Evolutionary conservation across 2,888 invertebrate species (phyloP).

Genomic region (Elgonia sp.): DNA sequence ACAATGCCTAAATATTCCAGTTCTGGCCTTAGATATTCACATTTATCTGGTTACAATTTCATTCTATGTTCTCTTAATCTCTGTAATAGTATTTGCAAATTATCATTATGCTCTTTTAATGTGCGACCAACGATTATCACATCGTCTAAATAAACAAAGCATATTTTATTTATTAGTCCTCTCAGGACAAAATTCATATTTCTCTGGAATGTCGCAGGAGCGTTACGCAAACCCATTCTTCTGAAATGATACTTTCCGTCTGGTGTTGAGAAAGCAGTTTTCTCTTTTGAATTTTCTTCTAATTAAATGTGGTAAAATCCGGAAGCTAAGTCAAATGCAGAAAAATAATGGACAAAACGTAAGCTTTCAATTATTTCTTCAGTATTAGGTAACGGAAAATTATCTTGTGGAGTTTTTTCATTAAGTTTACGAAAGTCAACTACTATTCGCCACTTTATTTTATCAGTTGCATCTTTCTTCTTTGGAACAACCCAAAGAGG

Average conservation of each 20-base stretch:
- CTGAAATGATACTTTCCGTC: conserved; percentile 13
- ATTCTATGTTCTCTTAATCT: too few species aligned
- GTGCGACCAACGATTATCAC: background rate
- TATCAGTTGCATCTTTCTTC: background rate
- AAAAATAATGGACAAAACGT: background rate
- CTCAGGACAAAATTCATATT: conserved; percentile 2
- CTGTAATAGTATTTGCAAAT: conserved; percentile 7
- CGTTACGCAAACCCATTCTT: conserved; percentile 9
- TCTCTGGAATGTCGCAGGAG: conserved; percentile 14
- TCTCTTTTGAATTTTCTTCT: background rate
- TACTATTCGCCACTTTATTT: background rate
- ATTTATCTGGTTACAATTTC: background rate
- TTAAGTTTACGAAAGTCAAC: conserved; percentile 25
- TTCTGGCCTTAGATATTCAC: too few species aligned
- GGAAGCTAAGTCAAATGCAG: background rate
- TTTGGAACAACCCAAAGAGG: background rate
- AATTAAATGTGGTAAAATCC: conserved; percentile 5
- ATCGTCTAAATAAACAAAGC: conserved; percentile 9
- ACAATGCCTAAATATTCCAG: conserved; percentile 9
- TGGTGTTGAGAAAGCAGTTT: conserved; percentile 20
- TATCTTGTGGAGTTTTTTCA: background rate
- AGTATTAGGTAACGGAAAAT: background rate
- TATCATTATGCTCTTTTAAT: conserved; percentile 3
- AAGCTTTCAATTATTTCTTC: conserved; percentile 6
- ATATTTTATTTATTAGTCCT: background rate